These are phyloP conservation scores for Drosophila meridionalis DNA, from an alignment of 2,888 invertebrate species.

Conservation along the genomic window DNA sequence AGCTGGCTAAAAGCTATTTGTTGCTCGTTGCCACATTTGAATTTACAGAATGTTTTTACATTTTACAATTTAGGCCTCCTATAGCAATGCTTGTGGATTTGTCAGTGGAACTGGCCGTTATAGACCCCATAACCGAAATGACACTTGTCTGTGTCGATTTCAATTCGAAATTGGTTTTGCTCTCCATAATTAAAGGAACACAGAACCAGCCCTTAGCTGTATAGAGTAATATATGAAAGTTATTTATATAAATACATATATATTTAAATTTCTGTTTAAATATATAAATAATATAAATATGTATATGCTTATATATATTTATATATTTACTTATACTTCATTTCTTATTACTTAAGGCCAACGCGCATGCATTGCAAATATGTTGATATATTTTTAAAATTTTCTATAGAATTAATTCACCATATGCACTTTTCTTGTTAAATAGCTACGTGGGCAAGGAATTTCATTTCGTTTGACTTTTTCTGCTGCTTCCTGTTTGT, in stretches of 20 bases:
- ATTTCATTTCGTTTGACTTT: background rate
- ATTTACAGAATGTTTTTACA: constrained; percentile 70
- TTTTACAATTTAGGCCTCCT: constrained; percentile 37
- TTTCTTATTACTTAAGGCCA: background rate
- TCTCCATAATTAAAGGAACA: background rate
- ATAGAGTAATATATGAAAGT: background rate
- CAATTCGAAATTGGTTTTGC: constrained; percentile 28
- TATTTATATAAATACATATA: background rate
- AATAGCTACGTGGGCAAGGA: background rate
- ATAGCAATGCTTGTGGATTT: constrained; percentile 7
- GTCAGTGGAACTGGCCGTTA: constrained; percentile 5
- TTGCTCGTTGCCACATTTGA: constrained; percentile 45
- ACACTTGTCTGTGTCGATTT: constrained; percentile 27
- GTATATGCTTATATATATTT: no score
- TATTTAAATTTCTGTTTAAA: no score
- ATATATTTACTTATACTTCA: no score
- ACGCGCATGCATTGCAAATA: background rate
- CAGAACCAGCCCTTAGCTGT: background rate
- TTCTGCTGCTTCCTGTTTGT: background rate
- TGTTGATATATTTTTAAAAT: background rate
- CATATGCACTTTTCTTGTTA: background rate
- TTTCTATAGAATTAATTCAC: background rate
- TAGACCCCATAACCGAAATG: background rate
- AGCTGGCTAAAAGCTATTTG: constrained; percentile 8
- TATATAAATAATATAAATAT: no score